Evolutionary conservation across 2,797 vertebrate genomes (phyloP).

Genomic region (Coranthus polyacanthus): DNA sequence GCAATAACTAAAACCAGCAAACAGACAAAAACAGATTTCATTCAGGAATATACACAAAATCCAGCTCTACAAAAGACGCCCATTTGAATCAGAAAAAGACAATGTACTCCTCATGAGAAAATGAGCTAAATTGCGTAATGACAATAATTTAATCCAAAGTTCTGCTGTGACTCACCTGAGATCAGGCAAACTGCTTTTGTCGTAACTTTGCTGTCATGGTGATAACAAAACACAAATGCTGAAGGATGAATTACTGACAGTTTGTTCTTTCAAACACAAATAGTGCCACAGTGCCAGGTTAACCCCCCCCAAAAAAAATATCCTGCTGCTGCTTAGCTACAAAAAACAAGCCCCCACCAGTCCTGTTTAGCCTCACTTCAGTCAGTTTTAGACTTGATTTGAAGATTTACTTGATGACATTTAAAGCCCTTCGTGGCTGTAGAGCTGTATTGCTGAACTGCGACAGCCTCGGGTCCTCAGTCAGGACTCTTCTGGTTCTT

Average conservation of each 20-base stretch:
- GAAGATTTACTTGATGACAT: too few relatives aligned
- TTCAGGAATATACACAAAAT: too few relatives aligned
- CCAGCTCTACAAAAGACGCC: too few relatives aligned
- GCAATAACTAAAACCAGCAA: neutral
- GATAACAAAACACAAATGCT: constrained; percentile 22
- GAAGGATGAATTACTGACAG: neutral
- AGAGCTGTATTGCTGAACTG: too few relatives aligned
- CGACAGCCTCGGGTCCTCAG: too few relatives aligned
- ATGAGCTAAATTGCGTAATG: neutral
- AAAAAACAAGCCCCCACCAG: too few relatives aligned
- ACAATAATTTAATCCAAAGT: neutral
- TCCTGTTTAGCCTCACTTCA: too few relatives aligned
- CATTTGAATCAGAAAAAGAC: neutral
- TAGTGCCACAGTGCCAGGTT: neutral
- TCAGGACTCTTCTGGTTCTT: too few relatives aligned
- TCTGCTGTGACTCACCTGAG: constrained; percentile 27
- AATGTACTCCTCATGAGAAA: neutral
- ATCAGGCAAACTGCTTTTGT: neutral
- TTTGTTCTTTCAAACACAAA: constrained; percentile 1
- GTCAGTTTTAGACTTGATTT: too few relatives aligned
- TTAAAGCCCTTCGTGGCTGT: too few relatives aligned
- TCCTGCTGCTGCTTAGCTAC: too few relatives aligned
- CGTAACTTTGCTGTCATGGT: constrained; percentile 31
- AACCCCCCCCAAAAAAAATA: neutral
- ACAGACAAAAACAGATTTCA: neutral